phyloP scores from a whole-genome alignment of 2,888 invertebrate species.

The Hypsopygia costalis region DNA sequence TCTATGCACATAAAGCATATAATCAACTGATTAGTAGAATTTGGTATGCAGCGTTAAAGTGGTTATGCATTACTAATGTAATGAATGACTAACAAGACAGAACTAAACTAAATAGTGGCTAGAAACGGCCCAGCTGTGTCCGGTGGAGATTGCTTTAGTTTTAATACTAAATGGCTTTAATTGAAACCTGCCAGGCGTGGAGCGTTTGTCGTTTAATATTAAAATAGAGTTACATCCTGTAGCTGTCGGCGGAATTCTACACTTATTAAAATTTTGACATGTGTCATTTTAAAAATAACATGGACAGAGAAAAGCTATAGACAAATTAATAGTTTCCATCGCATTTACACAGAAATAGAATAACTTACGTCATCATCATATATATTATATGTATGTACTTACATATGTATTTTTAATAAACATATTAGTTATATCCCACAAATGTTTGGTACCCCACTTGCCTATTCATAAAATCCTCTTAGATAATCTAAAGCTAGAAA shows the following conservation, averaged over 20 bases:
- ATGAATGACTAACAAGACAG: constrained; percentile 78
- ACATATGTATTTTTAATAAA: too few species aligned
- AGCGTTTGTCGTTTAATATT: constrained; percentile 40
- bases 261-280: constrained; percentile 7
- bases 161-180: constrained; percentile 76
- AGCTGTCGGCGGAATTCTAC: constrained; percentile 7
- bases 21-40: constrained; percentile 16
- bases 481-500: too few species aligned
- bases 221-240: constrained; percentile 27
- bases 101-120: constrained; percentile 74
- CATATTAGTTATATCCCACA: too few species aligned
- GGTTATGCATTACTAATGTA: constrained; percentile 69
- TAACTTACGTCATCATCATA: too few species aligned
- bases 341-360: too few species aligned
- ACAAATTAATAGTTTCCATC: too few species aligned
- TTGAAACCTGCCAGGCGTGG: constrained; percentile 63
- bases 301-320: too few species aligned
- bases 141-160: constrained; percentile 68
- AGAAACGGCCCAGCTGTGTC: constrained; percentile 75
- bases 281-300: constrained; percentile 3
- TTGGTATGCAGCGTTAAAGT: constrained; percentile 20
- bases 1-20: constrained; percentile 18
- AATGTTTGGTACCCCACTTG: too few species aligned
- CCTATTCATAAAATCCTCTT: too few species aligned
- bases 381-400: too few species aligned